Evolutionary conservation across 2,888 invertebrate genomes (phyloP).

Genomic region (Synanthedon tipuliformis): DNA sequence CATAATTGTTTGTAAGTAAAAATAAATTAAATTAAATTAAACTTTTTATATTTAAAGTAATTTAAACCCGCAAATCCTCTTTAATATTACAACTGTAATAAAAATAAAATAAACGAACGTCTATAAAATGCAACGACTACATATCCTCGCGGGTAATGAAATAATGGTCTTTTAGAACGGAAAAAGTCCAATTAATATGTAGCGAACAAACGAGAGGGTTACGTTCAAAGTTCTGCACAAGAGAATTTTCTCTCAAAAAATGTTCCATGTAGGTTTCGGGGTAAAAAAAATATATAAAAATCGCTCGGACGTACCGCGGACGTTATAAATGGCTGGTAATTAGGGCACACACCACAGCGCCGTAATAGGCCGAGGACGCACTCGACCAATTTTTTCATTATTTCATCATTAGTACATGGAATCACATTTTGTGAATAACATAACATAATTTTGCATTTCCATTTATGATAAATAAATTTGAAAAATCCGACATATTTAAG

Average conservation of each 20-base stretch:
- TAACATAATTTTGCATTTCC: too few relatives aligned
- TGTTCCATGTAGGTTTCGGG: slow-evolving; percentile 27
- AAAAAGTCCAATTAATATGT: background rate
- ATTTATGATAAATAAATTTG: too few relatives aligned
- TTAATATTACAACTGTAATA: too few relatives aligned
- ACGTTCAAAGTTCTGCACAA: slow-evolving; percentile 8
- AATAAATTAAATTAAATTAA: too few relatives aligned
- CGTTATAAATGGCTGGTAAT: slow-evolving; percentile 63
- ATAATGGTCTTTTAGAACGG: background rate
- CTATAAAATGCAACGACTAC: too few relatives aligned
- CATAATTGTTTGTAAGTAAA: too few relatives aligned
- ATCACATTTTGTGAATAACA: too few relatives aligned
- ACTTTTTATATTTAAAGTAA: too few relatives aligned
- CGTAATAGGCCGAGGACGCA: slow-evolving; percentile 5
- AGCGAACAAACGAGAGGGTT: background rate
- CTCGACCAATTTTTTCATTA: slow-evolving; percentile 6
- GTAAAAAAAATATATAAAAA: slow-evolving; percentile 45
- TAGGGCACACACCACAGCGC: slow-evolving; percentile 39
- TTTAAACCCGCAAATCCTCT: too few relatives aligned
- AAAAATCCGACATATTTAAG: too few relatives aligned
- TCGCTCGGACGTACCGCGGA: slow-evolving; percentile 43
- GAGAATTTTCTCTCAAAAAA: slow-evolving; percentile 35
- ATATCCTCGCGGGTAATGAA: background rate
- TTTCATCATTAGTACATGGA: background rate
- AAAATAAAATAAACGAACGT: too few relatives aligned